Evolutionary conservation across 1,140 invertebrate species (phyloP).

Genomic region (Scaptomyza graminum): DNA sequence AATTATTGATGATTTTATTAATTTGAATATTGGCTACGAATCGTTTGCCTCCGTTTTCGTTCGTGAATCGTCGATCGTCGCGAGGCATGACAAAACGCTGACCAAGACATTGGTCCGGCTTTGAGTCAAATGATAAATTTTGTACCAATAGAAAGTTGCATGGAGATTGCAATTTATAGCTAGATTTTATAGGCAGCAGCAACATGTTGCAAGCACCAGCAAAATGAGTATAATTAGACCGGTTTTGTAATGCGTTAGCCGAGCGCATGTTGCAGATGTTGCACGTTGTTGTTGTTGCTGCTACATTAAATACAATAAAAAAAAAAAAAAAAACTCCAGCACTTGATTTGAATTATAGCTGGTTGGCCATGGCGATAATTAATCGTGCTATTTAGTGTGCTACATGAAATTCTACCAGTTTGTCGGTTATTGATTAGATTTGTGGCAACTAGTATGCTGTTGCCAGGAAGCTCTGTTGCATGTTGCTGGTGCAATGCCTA

Average conservation of each 20-base stretch:
- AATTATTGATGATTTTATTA: conserved; percentile 82
- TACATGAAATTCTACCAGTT: conserved; percentile 82
- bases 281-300: conserved; percentile 42
- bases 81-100: conserved; percentile 39
- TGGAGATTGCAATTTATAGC: conserved; percentile 81
- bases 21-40: conserved; percentile 80
- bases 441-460: conserved; percentile 49
- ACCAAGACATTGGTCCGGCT: conserved; percentile 36
- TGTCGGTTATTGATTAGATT: conserved; percentile 82
- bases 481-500: conserved; percentile 36
- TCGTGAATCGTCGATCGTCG: neutral
- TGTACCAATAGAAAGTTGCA: conserved; percentile 76
- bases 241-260: conserved; percentile 74
- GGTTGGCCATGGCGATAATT: conserved; percentile 72
- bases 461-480: conserved; percentile 47
- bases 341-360: conserved; percentile 78
- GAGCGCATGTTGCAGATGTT: conserved; percentile 62
- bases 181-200: conserved; percentile 33
- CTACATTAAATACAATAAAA: conserved; percentile 19
- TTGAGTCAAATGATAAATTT: conserved; percentile 71
- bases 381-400: conserved; percentile 81
- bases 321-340: conserved; percentile 42
- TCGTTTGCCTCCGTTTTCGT: conserved; percentile 28
- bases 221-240: conserved; percentile 82
- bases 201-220: conserved; percentile 75